Evolutionary conservation across 2,888 invertebrate species (phyloP).

Genomic region (Aporophyla lueneburgensis): DNA sequence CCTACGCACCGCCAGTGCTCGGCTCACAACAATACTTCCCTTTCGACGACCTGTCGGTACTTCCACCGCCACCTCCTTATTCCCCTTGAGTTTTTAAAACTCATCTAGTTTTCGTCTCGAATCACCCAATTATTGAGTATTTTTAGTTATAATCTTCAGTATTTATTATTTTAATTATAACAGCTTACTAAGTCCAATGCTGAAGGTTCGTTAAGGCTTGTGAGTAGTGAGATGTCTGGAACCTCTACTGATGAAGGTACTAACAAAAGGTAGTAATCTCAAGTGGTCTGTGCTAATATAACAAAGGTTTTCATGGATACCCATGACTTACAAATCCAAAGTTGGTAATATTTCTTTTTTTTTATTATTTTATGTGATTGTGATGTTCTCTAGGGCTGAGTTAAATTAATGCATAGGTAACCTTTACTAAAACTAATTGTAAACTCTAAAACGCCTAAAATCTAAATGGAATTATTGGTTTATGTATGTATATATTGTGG

Average conservation of each 20-base stretch:
- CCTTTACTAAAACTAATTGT: constrained; percentile 53
- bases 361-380: constrained; percentile 45
- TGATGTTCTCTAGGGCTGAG: constrained; percentile 49
- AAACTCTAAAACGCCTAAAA: constrained; percentile 58
- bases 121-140: constrained; percentile 66
- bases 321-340: constrained; percentile 37
- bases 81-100: constrained; percentile 80
- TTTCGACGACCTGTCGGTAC: constrained; percentile 86
- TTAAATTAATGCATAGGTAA: constrained; percentile 46
- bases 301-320: constrained; percentile 31
- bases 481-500: constrained; percentile 83
- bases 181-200: constrained; percentile 48
- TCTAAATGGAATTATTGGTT: constrained; percentile 66
- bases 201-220: constrained; percentile 56
- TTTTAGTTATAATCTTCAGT: constrained; percentile 63
- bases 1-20: constrained; percentile 83
- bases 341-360: constrained; percentile 31
- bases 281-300: constrained; percentile 32
- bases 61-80: constrained; percentile 90
- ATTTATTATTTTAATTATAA: constrained; percentile 64
- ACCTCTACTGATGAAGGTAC: constrained; percentile 25
- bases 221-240: constrained; percentile 34
- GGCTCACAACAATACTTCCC: constrained; percentile 88
- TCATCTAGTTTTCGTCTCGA: constrained; percentile 46
- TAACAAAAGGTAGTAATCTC: constrained; percentile 57